Conservation (phyloP, 1,140 invertebrate species). For the Brevipalpus yothersi region DNA sequence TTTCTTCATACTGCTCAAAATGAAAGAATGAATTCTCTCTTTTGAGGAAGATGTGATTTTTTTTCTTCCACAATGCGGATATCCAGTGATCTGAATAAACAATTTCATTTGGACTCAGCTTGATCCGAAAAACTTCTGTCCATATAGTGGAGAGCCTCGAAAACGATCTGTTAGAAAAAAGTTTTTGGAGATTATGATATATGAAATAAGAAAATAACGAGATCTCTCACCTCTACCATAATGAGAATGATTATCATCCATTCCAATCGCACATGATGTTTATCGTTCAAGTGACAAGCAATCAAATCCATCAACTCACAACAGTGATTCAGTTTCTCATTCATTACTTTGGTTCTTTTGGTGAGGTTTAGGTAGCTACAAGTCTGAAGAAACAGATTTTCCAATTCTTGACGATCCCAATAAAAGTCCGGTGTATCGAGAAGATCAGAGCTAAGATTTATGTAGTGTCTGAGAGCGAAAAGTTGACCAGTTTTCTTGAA, state of each 20-base stretch:
- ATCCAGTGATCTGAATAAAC: background rate
- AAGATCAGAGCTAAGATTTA: slow-evolving; percentile 77
- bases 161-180: too few relatives aligned
- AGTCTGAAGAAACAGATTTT: slow-evolving; percentile 49
- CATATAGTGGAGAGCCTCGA: slow-evolving; percentile 10
- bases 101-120: background rate
- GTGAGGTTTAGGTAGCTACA: slow-evolving; percentile 58
- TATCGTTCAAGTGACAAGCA: slow-evolving; percentile 60
- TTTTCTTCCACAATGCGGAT: too few relatives aligned
- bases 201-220: background rate
- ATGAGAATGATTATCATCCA: slow-evolving; percentile 92
- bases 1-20: too few relatives aligned
- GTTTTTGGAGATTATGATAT: background rate
- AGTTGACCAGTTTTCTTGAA: slow-evolving; percentile 72
- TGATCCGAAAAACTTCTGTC: slow-evolving; percentile 21
- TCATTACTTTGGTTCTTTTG: slow-evolving; percentile 66
- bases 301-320: slow-evolving; percentile 65
- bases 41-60: too few relatives aligned
- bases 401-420: slow-evolving; percentile 73
- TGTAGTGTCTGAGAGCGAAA: slow-evolving; percentile 53
- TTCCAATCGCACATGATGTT: slow-evolving; percentile 63
- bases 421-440: slow-evolving; percentile 88
- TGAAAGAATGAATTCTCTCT: too few relatives aligned
- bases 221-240: slow-evolving; percentile 51
- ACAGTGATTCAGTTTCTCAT: slow-evolving; percentile 79